phyloP scores from a whole-genome alignment of 2,113 vertebrate genomes.

The Glareola pratincola region DNA sequence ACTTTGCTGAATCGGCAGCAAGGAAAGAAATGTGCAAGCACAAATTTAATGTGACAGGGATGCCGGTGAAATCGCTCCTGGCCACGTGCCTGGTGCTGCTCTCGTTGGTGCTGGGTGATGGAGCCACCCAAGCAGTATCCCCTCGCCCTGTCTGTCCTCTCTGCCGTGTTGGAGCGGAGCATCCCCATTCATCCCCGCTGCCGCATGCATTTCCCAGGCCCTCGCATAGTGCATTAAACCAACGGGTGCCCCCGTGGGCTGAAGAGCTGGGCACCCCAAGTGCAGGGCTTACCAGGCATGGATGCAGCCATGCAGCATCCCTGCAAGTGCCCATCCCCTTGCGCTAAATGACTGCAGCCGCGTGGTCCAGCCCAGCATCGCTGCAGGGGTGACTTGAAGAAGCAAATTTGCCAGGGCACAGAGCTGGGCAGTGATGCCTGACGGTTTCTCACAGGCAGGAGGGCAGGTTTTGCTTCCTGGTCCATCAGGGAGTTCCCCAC shows the following conservation, averaged over 20 bases:
- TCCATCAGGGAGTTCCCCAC: constrained; percentile 28
- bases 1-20: not conserved
- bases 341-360: not conserved
- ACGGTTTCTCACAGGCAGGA: not conserved
- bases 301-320: not conserved
- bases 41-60: not conserved
- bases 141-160: not conserved
- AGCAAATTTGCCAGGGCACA: accelerated
- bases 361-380: accelerated
- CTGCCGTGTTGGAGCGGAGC: accelerated
- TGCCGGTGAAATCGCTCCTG: not conserved
- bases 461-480: constrained; percentile 19
- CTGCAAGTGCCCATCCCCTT: not conserved
- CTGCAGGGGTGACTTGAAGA: not conserved
- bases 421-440: not conserved
- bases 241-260: accelerated
- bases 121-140: not conserved
- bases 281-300: not conserved
- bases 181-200: not conserved
- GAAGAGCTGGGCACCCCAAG: not conserved
- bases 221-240: not conserved
- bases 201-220: accelerated
- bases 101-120: accelerated
- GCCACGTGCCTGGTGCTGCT: not conserved
- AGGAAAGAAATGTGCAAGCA: not conserved